phyloP scores from a whole-genome alignment of 2,888 invertebrate species.

The Thymelicus acteon region DNA sequence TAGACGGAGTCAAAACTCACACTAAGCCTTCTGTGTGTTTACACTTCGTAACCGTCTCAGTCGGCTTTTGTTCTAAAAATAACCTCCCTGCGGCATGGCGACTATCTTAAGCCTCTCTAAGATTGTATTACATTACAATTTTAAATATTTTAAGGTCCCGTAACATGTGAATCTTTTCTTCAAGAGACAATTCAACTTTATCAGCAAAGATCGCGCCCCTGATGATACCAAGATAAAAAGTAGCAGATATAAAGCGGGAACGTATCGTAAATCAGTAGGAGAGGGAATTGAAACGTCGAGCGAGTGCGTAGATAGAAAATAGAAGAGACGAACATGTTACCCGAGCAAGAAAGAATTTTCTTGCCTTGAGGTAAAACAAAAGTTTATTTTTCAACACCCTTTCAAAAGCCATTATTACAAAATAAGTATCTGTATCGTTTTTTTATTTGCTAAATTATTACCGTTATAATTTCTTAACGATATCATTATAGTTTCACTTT shows the following conservation, averaged over 20 bases:
- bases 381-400: no score
- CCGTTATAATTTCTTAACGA: no score
- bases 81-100: constrained; percentile 12
- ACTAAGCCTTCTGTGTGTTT: constrained; percentile 15
- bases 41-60: constrained; percentile 16
- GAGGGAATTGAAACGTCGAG: constrained; percentile 71
- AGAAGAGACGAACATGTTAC: neutral
- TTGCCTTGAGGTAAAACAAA: neutral
- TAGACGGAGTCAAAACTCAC: neutral
- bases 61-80: constrained; percentile 29
- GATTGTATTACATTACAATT: neutral
- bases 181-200: constrained; percentile 36
- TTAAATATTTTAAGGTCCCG: neutral
- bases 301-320: constrained; percentile 27
- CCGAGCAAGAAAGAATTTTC: neutral
- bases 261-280: constrained; percentile 72
- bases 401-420: no score
- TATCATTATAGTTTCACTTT: no score
- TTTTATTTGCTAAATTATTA: no score
- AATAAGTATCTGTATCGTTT: no score
- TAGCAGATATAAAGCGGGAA: constrained; percentile 48
- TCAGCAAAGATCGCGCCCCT: constrained; percentile 43
- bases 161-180: constrained; percentile 3
- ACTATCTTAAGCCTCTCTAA: constrained; percentile 1
- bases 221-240: constrained; percentile 48